A percentile compares a stretch with the other conserved stretches of the same genome.
Evolutionary conservation across 2,888 invertebrate species (phyloP).

Genomic region (Lasius platythorax): DNA sequence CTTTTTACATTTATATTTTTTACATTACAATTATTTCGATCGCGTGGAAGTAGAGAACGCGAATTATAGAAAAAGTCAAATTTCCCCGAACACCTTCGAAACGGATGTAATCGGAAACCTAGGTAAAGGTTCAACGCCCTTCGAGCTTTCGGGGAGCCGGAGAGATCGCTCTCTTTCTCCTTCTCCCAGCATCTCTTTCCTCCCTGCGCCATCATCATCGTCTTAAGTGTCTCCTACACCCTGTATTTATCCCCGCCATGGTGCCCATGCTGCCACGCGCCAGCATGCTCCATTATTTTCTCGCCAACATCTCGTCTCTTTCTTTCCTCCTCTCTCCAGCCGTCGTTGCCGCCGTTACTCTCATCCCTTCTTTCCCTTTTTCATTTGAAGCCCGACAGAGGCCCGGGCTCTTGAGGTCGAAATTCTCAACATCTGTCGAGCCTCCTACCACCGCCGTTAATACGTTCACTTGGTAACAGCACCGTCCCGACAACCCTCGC

Average conservation of each 20-base stretch:
- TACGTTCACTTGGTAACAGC: slow-evolving; percentile 83
- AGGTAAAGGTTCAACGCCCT: slow-evolving; percentile 69
- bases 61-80: not conserved
- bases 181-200: slow-evolving; percentile 36
- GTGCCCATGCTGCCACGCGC: slow-evolving; percentile 78
- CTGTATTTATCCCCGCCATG: slow-evolving; percentile 78
- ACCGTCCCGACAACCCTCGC: slow-evolving; percentile 65
- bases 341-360: slow-evolving; percentile 33
- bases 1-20: slow-evolving; percentile 19
- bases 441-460: slow-evolving; percentile 77
- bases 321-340: slow-evolving; percentile 17
- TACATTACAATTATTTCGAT: not conserved
- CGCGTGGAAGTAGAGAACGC: not conserved
- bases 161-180: slow-evolving; percentile 50
- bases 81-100: not conserved
- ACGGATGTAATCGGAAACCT: slow-evolving; percentile 55
- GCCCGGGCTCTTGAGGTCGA: slow-evolving; percentile 70
- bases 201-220: slow-evolving; percentile 68
- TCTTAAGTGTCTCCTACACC: slow-evolving; percentile 78
- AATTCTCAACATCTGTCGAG: slow-evolving; percentile 83
- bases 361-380: slow-evolving; percentile 37
- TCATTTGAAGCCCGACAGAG: slow-evolving; percentile 28
- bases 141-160: slow-evolving; percentile 50
- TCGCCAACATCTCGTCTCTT: slow-evolving; percentile 65
- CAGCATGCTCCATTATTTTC: slow-evolving; percentile 78